These are phyloP conservation scores for Holacanthus passer DNA, from an alignment of 2,113 vertebrate species.

Conservation along the genomic window DNA sequence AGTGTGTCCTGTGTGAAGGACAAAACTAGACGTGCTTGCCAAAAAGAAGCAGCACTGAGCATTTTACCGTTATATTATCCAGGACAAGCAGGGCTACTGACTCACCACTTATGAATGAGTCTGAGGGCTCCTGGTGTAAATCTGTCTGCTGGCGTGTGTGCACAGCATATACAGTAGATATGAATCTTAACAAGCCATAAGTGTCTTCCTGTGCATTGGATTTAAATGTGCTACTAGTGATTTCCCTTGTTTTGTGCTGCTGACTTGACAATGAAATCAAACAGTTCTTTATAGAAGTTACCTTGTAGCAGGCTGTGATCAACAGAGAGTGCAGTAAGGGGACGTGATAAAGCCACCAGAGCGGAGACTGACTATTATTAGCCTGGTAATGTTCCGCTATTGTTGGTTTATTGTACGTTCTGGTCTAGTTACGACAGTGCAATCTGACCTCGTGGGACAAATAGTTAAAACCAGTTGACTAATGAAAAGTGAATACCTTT, in stretches of 20 bases:
- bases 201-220: conserved; percentile 4
- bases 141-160: conserved; percentile 33
- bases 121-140: conserved; percentile 54
- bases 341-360: conserved; percentile 44
- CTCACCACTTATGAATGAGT: conserved; percentile 67
- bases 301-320: conserved; percentile 14
- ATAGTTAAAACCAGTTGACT: not conserved
- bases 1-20: conserved; percentile 62
- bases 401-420: conserved; percentile 54
- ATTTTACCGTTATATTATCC: conserved; percentile 71
- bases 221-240: not conserved
- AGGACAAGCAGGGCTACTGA: conserved; percentile 64
- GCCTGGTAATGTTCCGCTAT: conserved; percentile 35
- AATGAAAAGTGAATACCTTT: not conserved
- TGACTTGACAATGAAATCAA: conserved; percentile 27
- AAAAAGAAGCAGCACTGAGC: conserved; percentile 65
- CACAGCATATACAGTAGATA: not conserved
- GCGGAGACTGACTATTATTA: conserved; percentile 54
- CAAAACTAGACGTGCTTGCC: conserved; percentile 59
- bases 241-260: conserved; percentile 21
- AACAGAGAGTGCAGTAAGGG: conserved; percentile 30
- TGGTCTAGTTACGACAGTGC: conserved; percentile 38
- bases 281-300: conserved; percentile 24
- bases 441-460: not conserved
- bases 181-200: not conserved